Base-by-base conservation (phyloP, 2,888 invertebrate species). In the Cephonodes hylas region DNA sequence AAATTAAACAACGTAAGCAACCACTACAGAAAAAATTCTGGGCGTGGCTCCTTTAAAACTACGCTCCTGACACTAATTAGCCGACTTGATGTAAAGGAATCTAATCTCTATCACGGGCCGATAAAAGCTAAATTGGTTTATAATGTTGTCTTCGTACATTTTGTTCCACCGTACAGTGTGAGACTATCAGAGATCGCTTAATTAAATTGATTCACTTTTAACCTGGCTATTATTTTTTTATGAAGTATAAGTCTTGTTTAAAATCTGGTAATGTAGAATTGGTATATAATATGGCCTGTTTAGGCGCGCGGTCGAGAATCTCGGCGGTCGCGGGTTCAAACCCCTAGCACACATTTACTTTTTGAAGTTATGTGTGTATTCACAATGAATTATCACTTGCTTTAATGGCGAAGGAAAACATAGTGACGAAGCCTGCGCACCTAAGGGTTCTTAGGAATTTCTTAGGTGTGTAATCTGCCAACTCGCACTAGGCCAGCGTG, bases 121-220 rank as follows among this genome's bases (percentile, higher is more conserved):
- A 89, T 91, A 91, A 89, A 89, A 88, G 74, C 81, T 77, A 88
- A 89, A 90, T 88, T 89, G 88, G 79, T 88, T 86, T 88, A 86
- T 80, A 80, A 76, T 80, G 76, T 76, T 78, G 72, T 75, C 64
- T n/a, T 62, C 60, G 58, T 64, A 45, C 44, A 71, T 84, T 71
- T 79, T 90, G 89, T 91, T 90, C 71, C 72, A 74, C 67, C 65
- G 61, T 68, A 81, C 80, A n/a, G 84, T 88, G 90, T 89, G 20
- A 18, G 15, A 27, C 53, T 89, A 90, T 89, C 80, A n/a, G 38
- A 87, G 83, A 80, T 88, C 89, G 80, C 84, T 90, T 89, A 89
- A 91, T 91, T 90, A 88, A 89, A 90, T 89, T 87, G 89, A 87
- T 88, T 84, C 79, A 75, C n/a, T 15, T 38, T 58, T 58, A 31